Conservation (phyloP, 2,797 vertebrate species). For the Trichosurus vulpecula region DNA sequence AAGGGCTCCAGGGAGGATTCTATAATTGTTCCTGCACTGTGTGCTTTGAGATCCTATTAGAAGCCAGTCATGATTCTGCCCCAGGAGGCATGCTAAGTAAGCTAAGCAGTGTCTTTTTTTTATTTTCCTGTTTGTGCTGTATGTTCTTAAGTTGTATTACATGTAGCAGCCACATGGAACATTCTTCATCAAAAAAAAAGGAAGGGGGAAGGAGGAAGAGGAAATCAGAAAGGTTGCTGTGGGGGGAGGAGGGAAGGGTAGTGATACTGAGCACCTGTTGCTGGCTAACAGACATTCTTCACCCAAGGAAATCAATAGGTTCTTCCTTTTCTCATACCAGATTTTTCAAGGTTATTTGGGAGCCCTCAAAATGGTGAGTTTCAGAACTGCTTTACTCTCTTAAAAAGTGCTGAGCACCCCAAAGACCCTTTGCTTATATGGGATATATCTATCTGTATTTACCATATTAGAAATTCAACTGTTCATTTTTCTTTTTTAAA, state of each 20-base stretch:
- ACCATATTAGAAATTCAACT: neutral
- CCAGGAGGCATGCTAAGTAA: neutral
- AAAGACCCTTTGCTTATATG: neutral
- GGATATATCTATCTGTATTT: neutral
- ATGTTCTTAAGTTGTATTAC: neutral
- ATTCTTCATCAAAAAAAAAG: neutral
- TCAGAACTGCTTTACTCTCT: neutral
- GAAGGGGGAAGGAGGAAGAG: neutral
- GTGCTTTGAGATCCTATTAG: neutral
- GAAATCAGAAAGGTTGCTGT: neutral
- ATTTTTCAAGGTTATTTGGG: neutral
- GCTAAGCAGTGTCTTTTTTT: neutral
- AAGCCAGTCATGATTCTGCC: conserved; percentile 1
- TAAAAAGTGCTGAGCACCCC: neutral
- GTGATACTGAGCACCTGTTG: neutral
- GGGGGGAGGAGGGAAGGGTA: neutral
- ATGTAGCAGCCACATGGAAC: neutral
- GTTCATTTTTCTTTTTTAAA: neutral
- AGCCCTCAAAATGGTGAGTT: neutral
- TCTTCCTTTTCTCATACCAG: neutral
- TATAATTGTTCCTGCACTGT: neutral
- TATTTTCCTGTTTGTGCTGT: neutral
- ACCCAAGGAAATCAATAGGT: neutral
- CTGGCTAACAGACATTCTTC: neutral
- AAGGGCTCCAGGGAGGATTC: neutral